A percentile compares a stretch with the other conserved stretches of the same genome.
phyloP scores from a whole-genome alignment of 2,888 invertebrate species.

The Isoperla grammatica region DNA sequence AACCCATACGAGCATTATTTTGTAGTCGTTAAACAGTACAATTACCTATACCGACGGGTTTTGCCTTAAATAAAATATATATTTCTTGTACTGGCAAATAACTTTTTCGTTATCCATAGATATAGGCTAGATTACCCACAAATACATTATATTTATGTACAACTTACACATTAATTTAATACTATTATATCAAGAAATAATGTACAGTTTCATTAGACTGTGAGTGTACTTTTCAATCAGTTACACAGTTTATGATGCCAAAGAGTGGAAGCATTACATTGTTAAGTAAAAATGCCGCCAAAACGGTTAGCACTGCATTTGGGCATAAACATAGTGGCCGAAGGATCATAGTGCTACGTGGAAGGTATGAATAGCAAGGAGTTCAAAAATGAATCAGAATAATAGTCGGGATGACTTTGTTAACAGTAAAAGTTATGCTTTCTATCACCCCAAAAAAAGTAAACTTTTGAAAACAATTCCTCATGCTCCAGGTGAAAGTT shows the following conservation, averaged over 20 bases:
- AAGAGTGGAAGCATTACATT: background rate
- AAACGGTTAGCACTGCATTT: conserved; percentile 11
- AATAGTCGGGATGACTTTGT: conserved; percentile 23
- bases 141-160: conserved; percentile 7
- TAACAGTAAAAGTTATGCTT: conserved; percentile 24
- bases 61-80: conserved; percentile 26
- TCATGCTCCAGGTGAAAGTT: too few relatives aligned
- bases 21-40: conserved; percentile 25
- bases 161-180: background rate
- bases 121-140: background rate
- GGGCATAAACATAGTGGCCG: background rate
- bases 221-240: background rate
- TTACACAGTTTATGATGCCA: background rate
- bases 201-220: conserved; percentile 1
- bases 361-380: too few relatives aligned
- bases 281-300: too few relatives aligned
- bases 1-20: background rate
- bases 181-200: background rate
- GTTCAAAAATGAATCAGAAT: conserved; percentile 27
- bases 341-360: background rate
- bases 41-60: conserved; percentile 26
- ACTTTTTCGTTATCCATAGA: conserved; percentile 1
- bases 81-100: conserved; percentile 3
- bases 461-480: conserved; percentile 9
- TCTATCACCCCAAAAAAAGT: conserved; percentile 26